Conservation (phyloP, 1,140 invertebrate species). For the Galendromus occidentalis region DNA sequence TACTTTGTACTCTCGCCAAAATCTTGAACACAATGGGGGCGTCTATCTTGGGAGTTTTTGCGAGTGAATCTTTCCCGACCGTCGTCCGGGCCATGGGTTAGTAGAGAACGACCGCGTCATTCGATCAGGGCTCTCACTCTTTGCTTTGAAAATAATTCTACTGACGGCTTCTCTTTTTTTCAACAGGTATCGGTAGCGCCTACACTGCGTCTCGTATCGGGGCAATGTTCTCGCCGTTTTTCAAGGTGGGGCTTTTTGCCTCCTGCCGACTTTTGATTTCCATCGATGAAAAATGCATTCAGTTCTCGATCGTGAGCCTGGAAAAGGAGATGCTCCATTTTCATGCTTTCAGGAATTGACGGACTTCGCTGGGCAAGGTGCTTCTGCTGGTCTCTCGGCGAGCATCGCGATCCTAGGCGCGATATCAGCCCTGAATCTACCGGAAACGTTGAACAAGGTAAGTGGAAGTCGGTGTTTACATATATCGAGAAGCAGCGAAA, state of each 20-base stretch:
- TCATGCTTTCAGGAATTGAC: background rate
- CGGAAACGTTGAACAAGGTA: conserved; percentile 4
- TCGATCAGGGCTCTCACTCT: no score
- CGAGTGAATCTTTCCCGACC: background rate
- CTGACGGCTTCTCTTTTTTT: no score
- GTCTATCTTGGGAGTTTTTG: background rate
- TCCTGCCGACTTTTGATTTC: no score
- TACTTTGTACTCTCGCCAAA: background rate
- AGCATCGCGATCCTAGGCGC: background rate
- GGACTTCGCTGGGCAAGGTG: background rate
- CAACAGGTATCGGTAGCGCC: background rate
- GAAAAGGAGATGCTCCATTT: no score
- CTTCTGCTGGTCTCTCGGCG: background rate
- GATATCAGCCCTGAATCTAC: background rate
- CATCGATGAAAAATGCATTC: no score
- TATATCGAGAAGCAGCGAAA: no score
- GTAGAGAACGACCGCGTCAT: no score
- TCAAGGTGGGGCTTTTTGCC: background rate
- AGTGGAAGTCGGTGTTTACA: no score
- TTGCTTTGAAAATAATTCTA: no score
- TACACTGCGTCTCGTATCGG: background rate
- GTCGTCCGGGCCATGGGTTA: background rate
- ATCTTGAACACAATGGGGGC: background rate
- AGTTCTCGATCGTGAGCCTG: no score
- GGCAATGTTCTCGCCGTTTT: conserved; percentile 3